Evolutionary conservation across 2,888 invertebrate genomes (phyloP), one percentile per base, ranked within the genome.

Genomic region (Pristionchus exspectatus): DNA sequence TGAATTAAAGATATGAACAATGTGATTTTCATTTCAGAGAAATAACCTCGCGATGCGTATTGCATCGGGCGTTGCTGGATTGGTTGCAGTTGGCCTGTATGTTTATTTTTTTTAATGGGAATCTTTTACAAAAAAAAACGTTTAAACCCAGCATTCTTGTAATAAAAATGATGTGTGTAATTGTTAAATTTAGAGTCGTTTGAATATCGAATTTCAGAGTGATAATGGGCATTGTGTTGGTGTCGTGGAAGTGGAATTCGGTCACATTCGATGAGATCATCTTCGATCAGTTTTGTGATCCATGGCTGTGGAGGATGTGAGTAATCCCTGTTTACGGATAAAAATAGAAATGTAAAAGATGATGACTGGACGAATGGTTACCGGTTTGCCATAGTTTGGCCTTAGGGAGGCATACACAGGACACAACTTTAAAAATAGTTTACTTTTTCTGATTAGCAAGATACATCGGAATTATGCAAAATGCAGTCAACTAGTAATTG

Each of bases 271-370:
- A 87, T n/a, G 66, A 87, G 87, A 44, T 69, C 66, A n/a, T 44
- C 38, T 50, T 87, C 69, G 87, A 87, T 27, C 66, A 87, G 21
- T 87, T 87, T 69, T 87, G 87, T 50, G 87, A 87, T n/a, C 87
- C 87, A 18, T 87, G 87, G 87, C 69, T 87, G 27, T 87, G 87
- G 87, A 63, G 87, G 30, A 59, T 87, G 87, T 87, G 56, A 66
- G 87, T 38, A 44, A 69, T 87, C 7, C 30, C 24, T 50, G 44
- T 16, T 18, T 38, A 44, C 7, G n/a, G 33, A 7, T 81, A 81
- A 38, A 12, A 30, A 69, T 33, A 72, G n/a, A 27, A 38, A 38
- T 5, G 3, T 5, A 38, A 38, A 38, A 38, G 1, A 12, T 18
- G 21, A 72, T 72, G 44, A 50, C 44, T 50, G 44, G 44, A 50